Percentiles rank a stretch among this genome's conserved stretches.
phyloP scores from a whole-genome alignment of 2,888 invertebrate genomes.

The Limnephilus lunatus region DNA sequence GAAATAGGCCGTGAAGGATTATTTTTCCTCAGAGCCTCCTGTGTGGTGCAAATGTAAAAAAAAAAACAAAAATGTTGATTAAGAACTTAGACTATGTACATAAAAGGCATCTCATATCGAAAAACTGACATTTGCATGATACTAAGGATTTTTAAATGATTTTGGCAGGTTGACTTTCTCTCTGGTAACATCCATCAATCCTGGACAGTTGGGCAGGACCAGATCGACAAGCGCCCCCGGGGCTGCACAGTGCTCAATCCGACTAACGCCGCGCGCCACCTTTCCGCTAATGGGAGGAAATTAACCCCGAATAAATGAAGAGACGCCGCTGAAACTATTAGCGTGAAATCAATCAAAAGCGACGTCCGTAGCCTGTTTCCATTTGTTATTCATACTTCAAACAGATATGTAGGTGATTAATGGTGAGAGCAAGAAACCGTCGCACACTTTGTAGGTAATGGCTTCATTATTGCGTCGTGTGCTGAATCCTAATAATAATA shows the following conservation, averaged over 20 bases:
- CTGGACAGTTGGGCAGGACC: not conserved
- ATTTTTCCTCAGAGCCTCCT: too few species aligned
- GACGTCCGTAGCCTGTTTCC: not conserved
- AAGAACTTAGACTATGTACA: too few species aligned
- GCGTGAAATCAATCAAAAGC: constrained; percentile 12
- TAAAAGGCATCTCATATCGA: too few species aligned
- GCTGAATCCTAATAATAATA: not conserved
- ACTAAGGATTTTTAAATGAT: not conserved
- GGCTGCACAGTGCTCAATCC: not conserved
- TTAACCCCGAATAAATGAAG: constrained; percentile 20
- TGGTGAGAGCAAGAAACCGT: not conserved
- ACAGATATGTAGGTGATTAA: constrained; percentile 7
- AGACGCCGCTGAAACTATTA: constrained; percentile 23
- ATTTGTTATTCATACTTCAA: not conserved
- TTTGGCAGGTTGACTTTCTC: not conserved
- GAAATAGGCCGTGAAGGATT: too few species aligned
- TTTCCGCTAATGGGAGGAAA: constrained; percentile 12
- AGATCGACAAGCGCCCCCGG: not conserved
- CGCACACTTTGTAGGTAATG: not conserved
- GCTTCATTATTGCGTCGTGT: not conserved
- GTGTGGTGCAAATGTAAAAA: too few species aligned
- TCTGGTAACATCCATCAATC: not conserved
- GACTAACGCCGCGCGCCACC: not conserved
- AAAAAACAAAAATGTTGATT: too few species aligned
- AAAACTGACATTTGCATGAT: too few species aligned